Percentiles rank a stretch among this genome's conserved stretches.
Conservation (phyloP, 92 coral and sea anemone genomes). For the Paragorgia papillata region DNA sequence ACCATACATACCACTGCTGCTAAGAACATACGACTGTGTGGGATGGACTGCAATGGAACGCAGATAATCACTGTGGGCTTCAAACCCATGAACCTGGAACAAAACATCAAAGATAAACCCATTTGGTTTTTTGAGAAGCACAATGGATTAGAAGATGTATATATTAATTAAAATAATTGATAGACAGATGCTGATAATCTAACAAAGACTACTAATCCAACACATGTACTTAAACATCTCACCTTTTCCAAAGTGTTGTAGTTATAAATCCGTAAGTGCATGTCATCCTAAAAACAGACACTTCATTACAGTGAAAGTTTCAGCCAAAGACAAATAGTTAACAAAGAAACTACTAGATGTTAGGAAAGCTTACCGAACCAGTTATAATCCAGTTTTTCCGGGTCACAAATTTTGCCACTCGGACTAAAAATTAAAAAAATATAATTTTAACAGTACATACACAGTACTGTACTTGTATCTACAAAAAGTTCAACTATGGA, state of each 20-base stretch:
- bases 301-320: not conserved
- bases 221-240: too few relatives aligned
- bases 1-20: conserved; percentile 91
- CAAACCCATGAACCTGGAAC: conserved; percentile 90
- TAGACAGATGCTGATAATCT: too few relatives aligned
- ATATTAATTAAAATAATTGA: too few relatives aligned
- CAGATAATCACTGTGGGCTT: conserved; percentile 96
- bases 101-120: conserved; percentile 4
- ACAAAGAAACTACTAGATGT: too few relatives aligned
- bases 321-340: too few relatives aligned
- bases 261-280: conserved; percentile 94
- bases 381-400: conserved; percentile 98
- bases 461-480: not conserved
- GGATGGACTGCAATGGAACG: conserved; percentile 96
- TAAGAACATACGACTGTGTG: conserved; percentile 87
- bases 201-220: too few relatives aligned
- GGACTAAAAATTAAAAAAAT: conserved; percentile 62
- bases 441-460: not conserved
- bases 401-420: conserved; percentile 90
- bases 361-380: conserved; percentile 95
- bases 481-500: not conserved
- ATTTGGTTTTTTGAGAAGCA: not conserved
- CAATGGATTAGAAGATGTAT: too few relatives aligned
- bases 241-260: conserved; percentile 98
- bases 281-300: conserved; percentile 80